A percentile compares a stretch with the other conserved stretches of the same genome.
These are phyloP conservation scores for Caenorhabditis panamensis DNA, from an alignment of 2,888 invertebrate genomes.

Conservation along the genomic window DNA sequence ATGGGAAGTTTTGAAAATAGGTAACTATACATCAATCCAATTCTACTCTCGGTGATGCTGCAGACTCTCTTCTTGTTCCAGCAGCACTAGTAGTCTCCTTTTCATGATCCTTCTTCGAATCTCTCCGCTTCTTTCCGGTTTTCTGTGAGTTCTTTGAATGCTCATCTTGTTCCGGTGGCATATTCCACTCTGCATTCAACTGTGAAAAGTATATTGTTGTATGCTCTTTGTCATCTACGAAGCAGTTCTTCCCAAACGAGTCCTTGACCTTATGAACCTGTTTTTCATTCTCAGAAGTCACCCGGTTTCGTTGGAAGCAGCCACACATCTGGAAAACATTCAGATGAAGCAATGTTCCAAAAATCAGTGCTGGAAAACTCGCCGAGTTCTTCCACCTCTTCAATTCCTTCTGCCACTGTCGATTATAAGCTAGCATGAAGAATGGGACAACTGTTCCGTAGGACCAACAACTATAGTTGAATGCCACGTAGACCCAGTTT, in stretches of 20 bases:
- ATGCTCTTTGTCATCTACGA: constrained; percentile 37
- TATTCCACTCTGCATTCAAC: constrained; percentile 59
- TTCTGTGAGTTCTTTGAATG: background rate
- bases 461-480: constrained; percentile 61
- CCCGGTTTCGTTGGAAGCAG: background rate
- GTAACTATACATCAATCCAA: background rate
- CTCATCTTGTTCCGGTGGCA: constrained; percentile 9
- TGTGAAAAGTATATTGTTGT: constrained; percentile 61
- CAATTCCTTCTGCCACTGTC: constrained; percentile 59
- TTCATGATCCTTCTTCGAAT: too few relatives aligned
- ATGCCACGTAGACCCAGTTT: constrained; percentile 66
- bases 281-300: background rate
- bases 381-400: constrained; percentile 10
- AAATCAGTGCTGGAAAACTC: background rate
- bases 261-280: constrained; percentile 32
- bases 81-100: too few relatives aligned
- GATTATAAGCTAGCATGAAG: constrained; percentile 59
- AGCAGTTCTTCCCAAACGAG: constrained; percentile 53
- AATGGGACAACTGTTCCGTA: constrained; percentile 61
- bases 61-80: background rate
- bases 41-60: background rate
- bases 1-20: background rate
- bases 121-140: background rate
- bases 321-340: constrained; percentile 4
- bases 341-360: background rate